Percentiles rank a stretch among this genome's conserved stretches.
Conservation (phyloP, 2,797 vertebrate species). For the Sibirionetta formosa region DNA sequence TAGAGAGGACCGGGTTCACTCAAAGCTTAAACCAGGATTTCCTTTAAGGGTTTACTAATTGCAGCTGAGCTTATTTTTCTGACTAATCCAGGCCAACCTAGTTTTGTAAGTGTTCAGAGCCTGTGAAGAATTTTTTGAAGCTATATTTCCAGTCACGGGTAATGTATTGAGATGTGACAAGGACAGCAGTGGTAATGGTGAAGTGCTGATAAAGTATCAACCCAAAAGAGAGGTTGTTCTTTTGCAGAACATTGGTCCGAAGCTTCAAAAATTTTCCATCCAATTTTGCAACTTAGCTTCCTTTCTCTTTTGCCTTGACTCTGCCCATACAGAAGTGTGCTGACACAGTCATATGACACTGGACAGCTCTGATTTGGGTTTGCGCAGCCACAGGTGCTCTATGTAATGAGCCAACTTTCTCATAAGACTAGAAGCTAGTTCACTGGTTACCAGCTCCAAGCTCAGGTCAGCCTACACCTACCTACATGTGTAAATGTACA, state of each 20-base stretch:
- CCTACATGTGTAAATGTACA: background rate
- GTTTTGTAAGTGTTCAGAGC: background rate
- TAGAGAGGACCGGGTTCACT: background rate
- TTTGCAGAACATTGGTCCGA: background rate
- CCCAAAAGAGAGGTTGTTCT: background rate
- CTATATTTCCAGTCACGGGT: background rate
- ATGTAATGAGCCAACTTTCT: background rate
- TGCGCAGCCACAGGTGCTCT: rapidly evolving
- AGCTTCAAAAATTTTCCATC: background rate
- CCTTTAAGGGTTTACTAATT: background rate
- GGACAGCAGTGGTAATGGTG: background rate
- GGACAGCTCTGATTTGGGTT: background rate
- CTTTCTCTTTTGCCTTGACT: background rate
- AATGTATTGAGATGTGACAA: background rate
- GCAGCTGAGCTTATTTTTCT: background rate
- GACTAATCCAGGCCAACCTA: background rate
- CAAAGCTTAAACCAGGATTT: background rate
- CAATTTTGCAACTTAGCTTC: background rate
- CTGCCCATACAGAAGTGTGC: background rate
- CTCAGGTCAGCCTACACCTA: background rate
- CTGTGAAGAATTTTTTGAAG: background rate
- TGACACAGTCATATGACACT: background rate
- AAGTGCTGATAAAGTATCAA: background rate
- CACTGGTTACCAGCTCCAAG: background rate
- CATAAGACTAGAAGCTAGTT: background rate